Evolutionary conservation across 2,888 invertebrate genomes (phyloP).

Genomic region (Temnothorax ravouxi): DNA sequence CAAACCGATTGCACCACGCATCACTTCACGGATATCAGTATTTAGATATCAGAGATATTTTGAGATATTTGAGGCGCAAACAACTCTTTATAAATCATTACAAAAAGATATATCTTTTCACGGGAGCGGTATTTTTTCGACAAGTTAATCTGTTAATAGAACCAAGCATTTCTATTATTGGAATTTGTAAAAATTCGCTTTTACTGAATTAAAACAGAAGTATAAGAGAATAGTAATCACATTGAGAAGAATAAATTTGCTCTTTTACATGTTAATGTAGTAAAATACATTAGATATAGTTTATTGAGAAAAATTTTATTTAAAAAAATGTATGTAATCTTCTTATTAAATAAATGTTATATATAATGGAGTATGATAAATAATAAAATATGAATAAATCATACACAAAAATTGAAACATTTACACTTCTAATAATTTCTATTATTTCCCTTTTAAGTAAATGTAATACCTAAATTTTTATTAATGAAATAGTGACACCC

Average conservation of each 20-base stretch:
- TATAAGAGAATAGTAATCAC: background rate
- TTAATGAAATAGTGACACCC: background rate
- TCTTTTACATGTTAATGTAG: background rate
- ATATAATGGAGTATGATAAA: background rate
- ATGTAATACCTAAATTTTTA: background rate
- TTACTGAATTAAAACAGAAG: background rate
- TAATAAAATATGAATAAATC: background rate
- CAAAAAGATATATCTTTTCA: background rate
- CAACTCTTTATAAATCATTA: too few relatives aligned
- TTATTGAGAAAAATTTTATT: background rate
- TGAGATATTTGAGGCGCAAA: background rate
- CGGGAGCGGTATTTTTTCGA: background rate
- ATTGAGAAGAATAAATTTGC: background rate
- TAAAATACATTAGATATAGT: background rate
- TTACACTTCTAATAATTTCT: slow-evolving; percentile 1
- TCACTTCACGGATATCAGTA: background rate
- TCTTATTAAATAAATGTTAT: background rate
- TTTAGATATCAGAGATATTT: slow-evolving; percentile 8
- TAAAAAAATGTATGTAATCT: background rate
- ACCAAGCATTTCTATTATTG: background rate
- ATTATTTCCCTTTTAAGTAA: background rate
- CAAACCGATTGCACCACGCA: slow-evolving; percentile 10
- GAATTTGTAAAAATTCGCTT: background rate
- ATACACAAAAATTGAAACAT: background rate
- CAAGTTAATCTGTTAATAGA: background rate